A percentile compares a stretch with the other conserved stretches of the same genome.
These are phyloP conservation scores for Stictocephala bisonia DNA, from an alignment of 2,888 invertebrate species.

Conservation along the genomic window DNA sequence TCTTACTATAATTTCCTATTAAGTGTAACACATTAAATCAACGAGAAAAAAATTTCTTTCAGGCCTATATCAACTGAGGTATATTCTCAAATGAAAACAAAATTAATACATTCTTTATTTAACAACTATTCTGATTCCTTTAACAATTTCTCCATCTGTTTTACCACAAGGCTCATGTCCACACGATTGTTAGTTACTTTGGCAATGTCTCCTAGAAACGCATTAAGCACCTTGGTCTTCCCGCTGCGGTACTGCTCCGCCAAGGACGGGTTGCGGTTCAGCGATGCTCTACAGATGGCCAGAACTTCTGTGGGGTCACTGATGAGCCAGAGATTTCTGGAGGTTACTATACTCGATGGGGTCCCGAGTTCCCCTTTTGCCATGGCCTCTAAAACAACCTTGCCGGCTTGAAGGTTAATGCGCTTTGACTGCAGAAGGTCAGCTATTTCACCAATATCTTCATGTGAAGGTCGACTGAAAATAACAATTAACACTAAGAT, in stretches of 20 bases:
- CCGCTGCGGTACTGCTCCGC: conserved; percentile 76
- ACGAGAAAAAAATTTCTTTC: too few relatives aligned
- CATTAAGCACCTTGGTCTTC: conserved; percentile 76
- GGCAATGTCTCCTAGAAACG: conserved; percentile 72
- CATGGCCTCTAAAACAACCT: conserved; percentile 67
- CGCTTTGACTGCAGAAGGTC: conserved; percentile 70
- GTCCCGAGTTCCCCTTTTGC: conserved; percentile 63
- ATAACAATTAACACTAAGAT: not conserved
- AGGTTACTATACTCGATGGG: conserved; percentile 70
- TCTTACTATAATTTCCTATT: too few relatives aligned
- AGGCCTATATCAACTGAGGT: too few relatives aligned
- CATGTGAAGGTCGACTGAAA: conserved; percentile 12
- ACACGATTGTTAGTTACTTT: conserved; percentile 72
- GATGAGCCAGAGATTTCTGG: conserved; percentile 74
- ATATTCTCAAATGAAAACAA: too few relatives aligned
- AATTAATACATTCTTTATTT: not conserved
- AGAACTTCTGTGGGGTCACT: conserved; percentile 72
- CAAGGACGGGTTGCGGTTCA: conserved; percentile 74
- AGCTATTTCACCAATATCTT: conserved; percentile 71
- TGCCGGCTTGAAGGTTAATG: conserved; percentile 73
- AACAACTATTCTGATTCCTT: conserved; percentile 27
- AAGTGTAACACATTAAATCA: too few relatives aligned
- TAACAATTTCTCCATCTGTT: conserved; percentile 54
- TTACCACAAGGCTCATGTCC: conserved; percentile 66
- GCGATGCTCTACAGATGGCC: conserved; percentile 71